Conservation (phyloP, 2,113 vertebrate genomes). For the Xiphias gladius region DNA sequence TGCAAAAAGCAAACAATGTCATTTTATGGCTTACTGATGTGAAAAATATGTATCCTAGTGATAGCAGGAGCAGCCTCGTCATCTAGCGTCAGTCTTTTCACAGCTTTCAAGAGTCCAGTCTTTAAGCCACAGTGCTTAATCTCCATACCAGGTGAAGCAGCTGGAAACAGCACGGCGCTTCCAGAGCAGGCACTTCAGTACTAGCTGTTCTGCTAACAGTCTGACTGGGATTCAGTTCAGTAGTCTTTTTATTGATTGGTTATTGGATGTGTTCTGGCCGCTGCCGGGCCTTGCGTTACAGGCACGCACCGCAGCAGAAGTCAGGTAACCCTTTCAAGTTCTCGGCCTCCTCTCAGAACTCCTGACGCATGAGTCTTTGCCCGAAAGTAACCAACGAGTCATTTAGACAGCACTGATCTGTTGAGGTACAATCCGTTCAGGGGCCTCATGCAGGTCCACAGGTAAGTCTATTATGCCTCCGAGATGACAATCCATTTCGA, state of each 20-base stretch:
- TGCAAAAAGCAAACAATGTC: conserved; percentile 76
- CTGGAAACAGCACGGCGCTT: conserved; percentile 58
- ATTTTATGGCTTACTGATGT: conserved; percentile 77
- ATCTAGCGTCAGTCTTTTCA: conserved; percentile 38
- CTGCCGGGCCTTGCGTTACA: neutral
- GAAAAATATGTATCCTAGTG: conserved; percentile 53
- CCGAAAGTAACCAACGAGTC: neutral
- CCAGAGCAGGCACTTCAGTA: conserved; percentile 80
- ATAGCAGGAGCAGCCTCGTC: conserved; percentile 44
- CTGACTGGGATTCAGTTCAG: conserved; percentile 51
- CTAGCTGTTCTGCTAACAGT: conserved; percentile 39
- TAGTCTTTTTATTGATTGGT: conserved; percentile 22
- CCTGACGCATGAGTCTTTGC: neutral
- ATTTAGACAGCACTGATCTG: neutral
- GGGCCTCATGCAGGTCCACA: conserved; percentile 4
- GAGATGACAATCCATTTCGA: neutral
- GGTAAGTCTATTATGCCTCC: neutral
- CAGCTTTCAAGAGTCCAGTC: conserved; percentile 61
- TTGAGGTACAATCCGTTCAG: conserved; percentile 27
- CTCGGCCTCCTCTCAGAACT: neutral
- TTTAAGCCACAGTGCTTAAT: conserved; percentile 50
- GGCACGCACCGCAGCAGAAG: conserved; percentile 24
- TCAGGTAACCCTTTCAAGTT: neutral
- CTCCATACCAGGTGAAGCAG: conserved; percentile 46
- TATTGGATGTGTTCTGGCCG: neutral